phyloP scores from a whole-genome alignment of 2,113 vertebrate species.

The Centropristis striata region DNA sequence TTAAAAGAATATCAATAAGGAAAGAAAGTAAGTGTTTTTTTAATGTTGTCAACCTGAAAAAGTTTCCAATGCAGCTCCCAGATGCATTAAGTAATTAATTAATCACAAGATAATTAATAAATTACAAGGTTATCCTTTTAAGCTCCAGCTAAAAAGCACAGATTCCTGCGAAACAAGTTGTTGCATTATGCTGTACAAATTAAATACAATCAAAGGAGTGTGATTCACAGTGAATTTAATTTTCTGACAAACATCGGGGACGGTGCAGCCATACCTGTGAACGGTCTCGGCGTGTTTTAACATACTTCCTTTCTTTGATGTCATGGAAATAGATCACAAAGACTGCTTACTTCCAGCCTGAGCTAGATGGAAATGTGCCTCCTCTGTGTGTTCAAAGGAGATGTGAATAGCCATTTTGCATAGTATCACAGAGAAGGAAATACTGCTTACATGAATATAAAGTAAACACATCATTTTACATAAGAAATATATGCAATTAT shows the following conservation, averaged over 20 bases:
- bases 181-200: conserved; percentile 1
- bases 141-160: background rate
- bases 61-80: background rate
- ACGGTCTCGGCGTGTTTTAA: conserved; percentile 8
- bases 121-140: background rate
- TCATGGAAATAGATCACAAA: conserved; percentile 40
- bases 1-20: background rate
- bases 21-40: background rate
- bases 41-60: background rate
- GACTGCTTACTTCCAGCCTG: conserved; percentile 9
- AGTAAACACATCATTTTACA: background rate
- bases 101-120: no score
- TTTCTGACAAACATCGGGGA: background rate
- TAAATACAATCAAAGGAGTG: background rate
- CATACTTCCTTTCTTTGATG: conserved; percentile 42
- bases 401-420: conserved; percentile 20
- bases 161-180: background rate
- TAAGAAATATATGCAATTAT: background rate
- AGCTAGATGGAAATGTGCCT: conserved; percentile 14
- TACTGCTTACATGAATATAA: background rate
- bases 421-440: conserved; percentile 8
- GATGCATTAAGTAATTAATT: no score
- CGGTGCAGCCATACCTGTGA: conserved; percentile 3
- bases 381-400: conserved; percentile 17
- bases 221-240: background rate